These are phyloP conservation scores for Calidris pygmaea DNA, from an alignment of 2,113 vertebrate genomes.

Conservation along the genomic window DNA sequence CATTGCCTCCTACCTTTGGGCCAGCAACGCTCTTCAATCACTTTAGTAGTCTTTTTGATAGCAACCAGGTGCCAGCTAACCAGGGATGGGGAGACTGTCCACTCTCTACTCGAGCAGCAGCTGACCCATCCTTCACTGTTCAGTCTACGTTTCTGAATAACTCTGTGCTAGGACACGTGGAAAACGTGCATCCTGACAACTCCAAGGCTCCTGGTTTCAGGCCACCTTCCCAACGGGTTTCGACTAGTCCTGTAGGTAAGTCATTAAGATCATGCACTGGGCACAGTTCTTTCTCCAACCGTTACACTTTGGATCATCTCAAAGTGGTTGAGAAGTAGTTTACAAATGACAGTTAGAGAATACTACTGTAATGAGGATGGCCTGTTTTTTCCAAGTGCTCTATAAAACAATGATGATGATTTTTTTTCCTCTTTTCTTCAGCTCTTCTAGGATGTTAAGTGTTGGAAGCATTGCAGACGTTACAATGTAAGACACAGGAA, in stretches of 20 bases:
- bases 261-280: neutral
- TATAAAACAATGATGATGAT: neutral
- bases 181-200: slow-evolving; percentile 89
- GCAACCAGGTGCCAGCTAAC: slow-evolving; percentile 90
- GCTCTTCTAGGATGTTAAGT: neutral
- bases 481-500: neutral
- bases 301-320: neutral
- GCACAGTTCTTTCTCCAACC: neutral
- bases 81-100: slow-evolving; percentile 95
- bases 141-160: slow-evolving; percentile 87
- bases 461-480: neutral
- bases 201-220: slow-evolving; percentile 97
- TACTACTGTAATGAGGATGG: neutral
- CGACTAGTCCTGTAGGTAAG: slow-evolving; percentile 92
- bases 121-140: slow-evolving; percentile 88
- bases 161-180: slow-evolving; percentile 88
- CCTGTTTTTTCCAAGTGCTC: neutral
- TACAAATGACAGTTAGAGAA: neutral
- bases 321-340: neutral
- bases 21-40: slow-evolving; percentile 93
- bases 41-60: slow-evolving; percentile 97
- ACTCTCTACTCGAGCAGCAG: slow-evolving; percentile 85
- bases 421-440: neutral
- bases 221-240: slow-evolving; percentile 89
- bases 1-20: slow-evolving; percentile 89